Evolutionary conservation across 2,888 invertebrate genomes (phyloP).

Genomic region (Helicoverpa assulta): DNA sequence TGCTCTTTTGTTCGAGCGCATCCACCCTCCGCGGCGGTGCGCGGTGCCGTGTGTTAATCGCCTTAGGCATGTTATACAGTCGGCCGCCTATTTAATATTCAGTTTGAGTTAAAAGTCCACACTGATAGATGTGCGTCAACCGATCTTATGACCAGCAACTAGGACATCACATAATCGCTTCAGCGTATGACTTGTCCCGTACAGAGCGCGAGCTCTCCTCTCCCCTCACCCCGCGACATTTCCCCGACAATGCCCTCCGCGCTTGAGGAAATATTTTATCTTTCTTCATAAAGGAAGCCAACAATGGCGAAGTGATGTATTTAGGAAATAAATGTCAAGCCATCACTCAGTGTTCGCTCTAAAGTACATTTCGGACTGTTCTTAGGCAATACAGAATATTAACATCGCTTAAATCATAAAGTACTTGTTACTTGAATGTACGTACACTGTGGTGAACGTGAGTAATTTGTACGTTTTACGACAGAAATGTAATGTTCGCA

Average conservation of each 20-base stretch:
- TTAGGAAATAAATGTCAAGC: constrained; percentile 88
- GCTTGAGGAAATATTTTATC: constrained; percentile 87
- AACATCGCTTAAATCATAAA: constrained; percentile 55
- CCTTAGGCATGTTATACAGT: too few relatives aligned
- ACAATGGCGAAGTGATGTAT: constrained; percentile 86
- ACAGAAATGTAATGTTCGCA: not conserved
- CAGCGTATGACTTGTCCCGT: constrained; percentile 35
- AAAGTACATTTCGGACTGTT: constrained; percentile 69
- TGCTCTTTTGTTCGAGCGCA: too few relatives aligned
- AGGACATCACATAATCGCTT: too few relatives aligned
- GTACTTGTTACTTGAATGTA: constrained; percentile 24
- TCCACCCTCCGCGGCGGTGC: too few relatives aligned
- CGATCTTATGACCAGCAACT: too few relatives aligned
- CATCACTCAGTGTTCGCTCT: constrained; percentile 81
- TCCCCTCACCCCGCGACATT: constrained; percentile 78
- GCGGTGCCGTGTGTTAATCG: too few relatives aligned
- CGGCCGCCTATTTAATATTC: too few relatives aligned
- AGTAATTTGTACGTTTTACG: constrained; percentile 8
- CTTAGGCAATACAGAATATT: constrained; percentile 64
- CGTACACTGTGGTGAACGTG: constrained; percentile 13
- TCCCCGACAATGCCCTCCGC: constrained; percentile 80
- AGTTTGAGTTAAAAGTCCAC: too few relatives aligned
- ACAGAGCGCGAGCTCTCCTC: constrained; percentile 57
- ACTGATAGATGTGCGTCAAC: too few relatives aligned
- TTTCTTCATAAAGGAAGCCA: constrained; percentile 87